A percentile compares a stretch with the other conserved stretches of the same genome.
Evolutionary conservation across 2,113 vertebrate species (phyloP).

Genomic region (Colossoma macropomum): DNA sequence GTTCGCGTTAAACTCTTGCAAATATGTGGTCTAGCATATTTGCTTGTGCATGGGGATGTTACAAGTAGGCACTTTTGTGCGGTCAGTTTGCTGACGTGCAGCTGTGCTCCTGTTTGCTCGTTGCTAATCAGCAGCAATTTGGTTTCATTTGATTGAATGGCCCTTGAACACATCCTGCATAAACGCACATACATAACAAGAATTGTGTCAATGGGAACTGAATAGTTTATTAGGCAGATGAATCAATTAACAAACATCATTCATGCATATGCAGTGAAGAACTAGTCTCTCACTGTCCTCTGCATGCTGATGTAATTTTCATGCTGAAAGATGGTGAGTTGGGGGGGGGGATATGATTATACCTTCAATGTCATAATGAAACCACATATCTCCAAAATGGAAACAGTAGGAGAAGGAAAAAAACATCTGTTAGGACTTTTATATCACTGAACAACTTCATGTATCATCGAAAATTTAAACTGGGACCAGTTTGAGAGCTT

Average conservation of each 20-base stretch:
- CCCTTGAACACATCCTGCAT: constrained; percentile 27
- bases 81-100: not conserved
- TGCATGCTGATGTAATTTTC: constrained; percentile 19
- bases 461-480: no score
- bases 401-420: no score
- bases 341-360: not conserved
- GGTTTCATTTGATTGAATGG: constrained; percentile 6
- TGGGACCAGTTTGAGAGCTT: no score
- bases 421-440: no score
- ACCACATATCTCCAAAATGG: no score
- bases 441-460: no score
- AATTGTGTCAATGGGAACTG: not conserved
- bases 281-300: not conserved
- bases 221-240: not conserved
- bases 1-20: constrained; percentile 5
- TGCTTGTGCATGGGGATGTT: constrained; percentile 20
- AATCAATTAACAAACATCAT: constrained; percentile 3
- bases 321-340: not conserved
- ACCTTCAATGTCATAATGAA: no score
- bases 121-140: constrained; percentile 19
- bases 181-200: not conserved
- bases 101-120: not conserved
- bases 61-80: not conserved
- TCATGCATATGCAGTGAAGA: not conserved
- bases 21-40: constrained; percentile 9